These are phyloP conservation scores for Oncorhynchus kisutch DNA, from an alignment of 2,113 vertebrate species.

Conservation along the genomic window DNA sequence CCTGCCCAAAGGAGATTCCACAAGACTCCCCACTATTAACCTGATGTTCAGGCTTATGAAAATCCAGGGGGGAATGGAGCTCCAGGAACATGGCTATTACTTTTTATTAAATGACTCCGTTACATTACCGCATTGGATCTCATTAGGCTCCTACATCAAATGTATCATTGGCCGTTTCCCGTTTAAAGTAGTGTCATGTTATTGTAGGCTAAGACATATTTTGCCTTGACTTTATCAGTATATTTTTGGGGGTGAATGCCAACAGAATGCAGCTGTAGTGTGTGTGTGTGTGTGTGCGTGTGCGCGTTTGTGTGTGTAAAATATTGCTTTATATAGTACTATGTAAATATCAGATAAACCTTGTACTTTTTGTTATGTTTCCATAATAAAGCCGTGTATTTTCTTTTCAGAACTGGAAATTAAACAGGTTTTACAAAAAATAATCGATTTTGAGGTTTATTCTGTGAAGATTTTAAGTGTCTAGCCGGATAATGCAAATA, in stretches of 20 bases:
- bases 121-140: no score
- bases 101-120: no score
- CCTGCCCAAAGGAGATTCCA: neutral
- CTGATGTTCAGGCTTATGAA: neutral
- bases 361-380: conserved; percentile 63
- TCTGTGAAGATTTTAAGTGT: no score
- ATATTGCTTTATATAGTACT: conserved; percentile 80
- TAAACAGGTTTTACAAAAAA: no score
- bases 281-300: conserved; percentile 61
- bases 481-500: neutral
- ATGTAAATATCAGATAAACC: conserved; percentile 93
- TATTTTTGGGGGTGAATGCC: conserved; percentile 6
- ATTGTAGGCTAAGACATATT: no score
- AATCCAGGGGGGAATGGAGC: neutral
- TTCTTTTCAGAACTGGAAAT: no score
- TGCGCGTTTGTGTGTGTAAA: conserved; percentile 71
- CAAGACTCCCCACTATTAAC: neutral
- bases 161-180: no score
- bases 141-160: no score
- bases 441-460: no score
- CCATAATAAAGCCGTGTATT: neutral
- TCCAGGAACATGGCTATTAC: neutral
- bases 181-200: no score
- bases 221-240: no score
- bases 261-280: neutral